Evolutionary conservation across 2,888 invertebrate genomes (phyloP), one percentile per base, ranked within the genome.

Genomic region (Mantis religiosa): DNA sequence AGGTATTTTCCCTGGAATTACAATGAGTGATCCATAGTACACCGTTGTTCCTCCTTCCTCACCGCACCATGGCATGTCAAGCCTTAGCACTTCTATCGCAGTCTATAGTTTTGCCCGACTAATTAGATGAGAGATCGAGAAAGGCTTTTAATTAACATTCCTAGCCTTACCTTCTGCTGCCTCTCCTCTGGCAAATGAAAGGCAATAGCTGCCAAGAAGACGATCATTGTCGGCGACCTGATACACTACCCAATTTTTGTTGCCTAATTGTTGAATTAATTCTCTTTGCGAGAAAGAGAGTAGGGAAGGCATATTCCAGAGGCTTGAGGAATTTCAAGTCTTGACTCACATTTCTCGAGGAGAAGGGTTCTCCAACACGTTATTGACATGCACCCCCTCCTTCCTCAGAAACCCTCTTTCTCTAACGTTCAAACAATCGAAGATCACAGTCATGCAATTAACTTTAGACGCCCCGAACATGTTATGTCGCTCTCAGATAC

Each of bases 61-160:
- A 71, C 54, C 54, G 25, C 54, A 71, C 54, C 54, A 20, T 3
- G 54, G 54, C 54, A 71, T 25, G 54, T 71, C 54, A 47, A 47
- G 47, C 14, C 47, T 9, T 14, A 47, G 47, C 47, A 54, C 54
- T 54, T 54, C 54, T 71, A 71, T 71, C 54, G 54, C 54, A 86
- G 81, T 86, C 86, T 86, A 82, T 87, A 87, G 87, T 87, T 87
- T 87, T 87, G 87, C 82, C 30, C 82, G 87, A 87, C 87, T 91
- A 91, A 91, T 91, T 91, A 91, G 91, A 90, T 83, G 89, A 86
- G 88, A 91, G 91, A 91, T 91, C 91, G 91, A 91, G 90, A 91
- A 92, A 91, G 92, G 93, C 93, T 93, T 93, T 93, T 93, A 93
- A 93, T 93, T 93, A 93, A 93, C 93, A 93, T 93, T 93, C 92